Evolutionary conservation across 2,888 invertebrate species (phyloP), one percentile per base, ranked within the genome.

Genomic region (Caradrina clavipalpis): DNA sequence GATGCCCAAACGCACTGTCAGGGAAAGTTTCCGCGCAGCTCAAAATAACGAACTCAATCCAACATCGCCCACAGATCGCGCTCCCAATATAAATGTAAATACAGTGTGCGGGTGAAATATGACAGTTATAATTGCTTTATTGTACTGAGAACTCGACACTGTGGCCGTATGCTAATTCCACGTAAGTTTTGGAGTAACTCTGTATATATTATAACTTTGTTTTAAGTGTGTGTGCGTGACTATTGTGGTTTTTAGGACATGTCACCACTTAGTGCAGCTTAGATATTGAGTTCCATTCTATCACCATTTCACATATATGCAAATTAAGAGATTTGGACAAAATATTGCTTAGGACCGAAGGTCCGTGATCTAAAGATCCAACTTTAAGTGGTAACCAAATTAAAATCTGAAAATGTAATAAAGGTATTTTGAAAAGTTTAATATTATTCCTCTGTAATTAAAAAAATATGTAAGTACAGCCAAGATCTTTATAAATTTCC

Each of bases 121-220:
- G 94, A 93, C 95, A 91, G 94, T 92, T 92, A 94, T 95, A 95
- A 96, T 96, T 96, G 95, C 93, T 95, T 95, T 95, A 95, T 95
- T 95, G 95, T 92, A 90, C 93, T 93, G 90, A 89, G 87, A 84
- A 88, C 84, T 88, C 86, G 58, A 76, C 78, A 66, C 73, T 73
- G 83, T 74, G 76, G 82, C 72, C 80, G 82, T 93, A 93, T 92
- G 94, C 87, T 90, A 94, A 94, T 94, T 84, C 62, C 66, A 69
- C 64, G 76, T 79, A 85, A 84, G 83, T 84, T 83, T 73, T 55
- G 62, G 45, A 54, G 77, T 76, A 81, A 73, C 82, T 67, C 76
- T 82, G 85, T 61, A 81, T 85, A 66, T 58, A 83, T 85, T 85
- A 82, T 74, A 73, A 78, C 54, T 76, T 69, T 58, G 64, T 63